Evolutionary conservation across 2,888 invertebrate genomes (phyloP).

Genomic region (Meandrusa payeni): DNA sequence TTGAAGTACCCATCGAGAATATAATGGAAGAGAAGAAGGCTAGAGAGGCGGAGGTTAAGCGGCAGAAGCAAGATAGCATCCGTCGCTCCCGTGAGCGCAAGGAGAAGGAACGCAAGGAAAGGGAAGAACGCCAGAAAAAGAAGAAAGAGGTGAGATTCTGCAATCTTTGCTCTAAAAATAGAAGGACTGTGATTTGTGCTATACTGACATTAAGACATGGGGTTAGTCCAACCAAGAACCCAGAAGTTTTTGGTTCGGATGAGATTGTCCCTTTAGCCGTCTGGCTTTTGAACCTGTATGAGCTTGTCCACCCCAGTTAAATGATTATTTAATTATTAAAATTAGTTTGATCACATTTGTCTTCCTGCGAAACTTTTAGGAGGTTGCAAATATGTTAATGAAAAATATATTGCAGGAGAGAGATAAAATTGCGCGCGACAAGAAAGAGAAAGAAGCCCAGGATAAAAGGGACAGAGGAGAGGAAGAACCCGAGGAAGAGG

Average conservation of each 20-base stretch:
- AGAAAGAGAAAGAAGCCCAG: constrained; percentile 31
- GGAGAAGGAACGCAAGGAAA: constrained; percentile 50
- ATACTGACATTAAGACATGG: too few relatives aligned
- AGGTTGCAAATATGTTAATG: too few relatives aligned
- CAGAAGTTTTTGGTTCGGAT: too few relatives aligned
- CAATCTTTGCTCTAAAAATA: too few relatives aligned
- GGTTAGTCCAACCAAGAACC: too few relatives aligned
- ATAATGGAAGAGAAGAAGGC: constrained; percentile 64
- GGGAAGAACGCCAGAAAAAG: constrained; percentile 62
- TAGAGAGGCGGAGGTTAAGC: constrained; percentile 52
- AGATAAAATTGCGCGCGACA: constrained; percentile 46
- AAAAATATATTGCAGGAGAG: constrained; percentile 42
- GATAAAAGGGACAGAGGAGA: constrained; percentile 28
- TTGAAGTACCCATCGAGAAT: constrained; percentile 68
- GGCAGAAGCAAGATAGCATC: constrained; percentile 51
- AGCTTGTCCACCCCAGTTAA: too few relatives aligned
- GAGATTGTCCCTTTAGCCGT: too few relatives aligned
- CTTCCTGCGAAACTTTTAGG: too few relatives aligned
- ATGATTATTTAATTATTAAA: too few relatives aligned
- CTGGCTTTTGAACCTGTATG: too few relatives aligned
- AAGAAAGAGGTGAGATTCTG: constrained; percentile 56
- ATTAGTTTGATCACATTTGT: too few relatives aligned
- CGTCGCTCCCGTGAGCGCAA: constrained; percentile 44
- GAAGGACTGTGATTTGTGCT: too few relatives aligned
- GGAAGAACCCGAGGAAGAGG: constrained; percentile 33